Base-by-base conservation (phyloP, 2,888 invertebrate species). In the Macropis europaea region DNA sequence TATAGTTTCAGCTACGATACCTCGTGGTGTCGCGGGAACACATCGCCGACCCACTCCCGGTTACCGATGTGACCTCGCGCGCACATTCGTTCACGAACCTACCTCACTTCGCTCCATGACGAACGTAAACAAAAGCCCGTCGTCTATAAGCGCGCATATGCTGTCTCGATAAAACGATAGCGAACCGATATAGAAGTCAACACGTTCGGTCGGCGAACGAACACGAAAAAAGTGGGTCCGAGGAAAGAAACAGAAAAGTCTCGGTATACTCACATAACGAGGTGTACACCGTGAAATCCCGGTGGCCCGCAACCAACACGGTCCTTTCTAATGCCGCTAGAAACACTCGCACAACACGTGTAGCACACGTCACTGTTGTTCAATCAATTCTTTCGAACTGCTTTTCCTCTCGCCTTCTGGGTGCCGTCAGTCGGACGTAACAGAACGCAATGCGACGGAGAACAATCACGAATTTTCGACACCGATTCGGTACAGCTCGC, bases 291-390 rank as follows among this genome's bases (percentile, higher is more conserved):
- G 73, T 82, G 78, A 79, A 81, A 83, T 80, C 61, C 74, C 75
- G 64, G 73, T 53, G 76, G 67, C 19, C 63, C 47, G 56, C 66
- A 47, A 42, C 47, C 30, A 59, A 40, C 76, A 75, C 73, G 62
- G 54, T 70, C 19, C 47, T 30, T 50, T 38, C 45, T 7, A 24
- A 42, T 48, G 52, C 57, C 22, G 36, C 40, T 13, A 19, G 43
- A 68, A 75, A 80, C 82, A 83, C 82, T 83, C 63, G 76, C 70
- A 81, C 84, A 84, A 83, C 84, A 85, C 77, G 69, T 79, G 74
- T 71, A 61, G 42, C 80, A 82, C 81, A 84, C 82, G 81, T 73
- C 72, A 76, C 72, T 76, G 74, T 52, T 48, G 15, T 19, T 36
- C 36, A 48, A 61, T 34, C 36, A 34, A 34, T 54, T 68, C 57